Base-by-base conservation (phyloP, 2,888 invertebrate species). In the Catocala nupta region DNA sequence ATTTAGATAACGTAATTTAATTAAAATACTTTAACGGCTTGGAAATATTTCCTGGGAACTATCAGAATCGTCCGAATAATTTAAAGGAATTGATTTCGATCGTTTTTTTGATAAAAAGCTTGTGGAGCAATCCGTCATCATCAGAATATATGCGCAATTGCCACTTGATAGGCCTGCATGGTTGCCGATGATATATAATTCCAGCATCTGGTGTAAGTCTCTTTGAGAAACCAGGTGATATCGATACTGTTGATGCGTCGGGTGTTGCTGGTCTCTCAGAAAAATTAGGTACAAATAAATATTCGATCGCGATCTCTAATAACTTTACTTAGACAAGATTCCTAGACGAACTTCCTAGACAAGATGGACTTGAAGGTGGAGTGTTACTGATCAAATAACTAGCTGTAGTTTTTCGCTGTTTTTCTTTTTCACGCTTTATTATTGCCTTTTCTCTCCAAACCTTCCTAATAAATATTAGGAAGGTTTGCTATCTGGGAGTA, bases 401-500 rank as follows among this genome's bases (percentile, higher is more conserved):
- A 36, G 36, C 7, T 36, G 36, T 7, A 36, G 36, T 7, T 5
- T 36, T 36, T 36, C 36, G 36, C 36, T 36, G 36, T 61, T 63
- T 70, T 47, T 65, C 50, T 36, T 67, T 65, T 8, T 65, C 45
- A 5, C 59, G 68, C 56, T 13, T 59, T 43, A 16, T 45, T 48
- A 63, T 65, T 1, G 67, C 62, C 16, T 63, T 65, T 49, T 66
- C 69, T 34, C 63, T 63, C 63, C 66, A 70, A 34, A 61, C 51
- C 56, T 63, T 71, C 65, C 70, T 60, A 2, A 71, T 59, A 7
- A 63, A 48, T 13, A n/a, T n/a, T n/a, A n/a, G n/a, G n/a, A n/a
- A n/a, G n/a, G 63, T 49, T 59, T 68, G 63, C 55, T 68, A 56
- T 55, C 63, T 63, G 9, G 65, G 75, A 11, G 65, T 73, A 50